A percentile compares a stretch with the other conserved stretches of the same genome.
Evolutionary conservation across 37 sponge, comb jelly and placozoan genomes (phyloP).

Genomic region (Oscarella lobularis): DNA sequence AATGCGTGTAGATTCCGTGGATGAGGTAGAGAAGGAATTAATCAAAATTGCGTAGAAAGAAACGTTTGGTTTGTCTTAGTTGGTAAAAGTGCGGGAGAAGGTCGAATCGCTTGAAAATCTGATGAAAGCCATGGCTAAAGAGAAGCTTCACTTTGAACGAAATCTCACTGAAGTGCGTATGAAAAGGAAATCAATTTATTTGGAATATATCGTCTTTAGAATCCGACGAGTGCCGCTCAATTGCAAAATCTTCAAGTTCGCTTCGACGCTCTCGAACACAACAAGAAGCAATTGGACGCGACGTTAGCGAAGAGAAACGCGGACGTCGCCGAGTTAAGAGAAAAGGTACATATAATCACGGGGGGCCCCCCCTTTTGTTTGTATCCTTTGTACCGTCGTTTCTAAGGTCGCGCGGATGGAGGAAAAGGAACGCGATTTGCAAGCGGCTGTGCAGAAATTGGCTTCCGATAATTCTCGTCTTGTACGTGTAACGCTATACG

Average conservation of each 20-base stretch:
- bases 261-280: background rate
- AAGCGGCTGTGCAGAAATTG: no score
- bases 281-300: background rate
- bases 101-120: background rate
- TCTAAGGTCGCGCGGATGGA: no score
- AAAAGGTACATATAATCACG: background rate
- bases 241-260: background rate
- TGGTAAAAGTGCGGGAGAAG: background rate
- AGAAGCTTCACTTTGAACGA: background rate
- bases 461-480: no score
- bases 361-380: no score
- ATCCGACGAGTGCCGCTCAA: background rate
- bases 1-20: background rate
- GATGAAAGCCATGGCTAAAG: background rate
- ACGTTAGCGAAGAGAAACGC: background rate
- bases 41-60: no score
- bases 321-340: background rate
- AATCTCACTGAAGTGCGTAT: background rate
- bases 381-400: no score
- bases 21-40: background rate
- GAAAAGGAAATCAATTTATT: no score
- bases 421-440: no score
- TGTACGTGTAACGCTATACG: no score
- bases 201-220: no score
- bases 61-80: background rate